Percentiles rank a stretch among this genome's conserved stretches.
Evolutionary conservation across 2,113 vertebrate genomes (phyloP).

Genomic region (Carollia perspicillata): DNA sequence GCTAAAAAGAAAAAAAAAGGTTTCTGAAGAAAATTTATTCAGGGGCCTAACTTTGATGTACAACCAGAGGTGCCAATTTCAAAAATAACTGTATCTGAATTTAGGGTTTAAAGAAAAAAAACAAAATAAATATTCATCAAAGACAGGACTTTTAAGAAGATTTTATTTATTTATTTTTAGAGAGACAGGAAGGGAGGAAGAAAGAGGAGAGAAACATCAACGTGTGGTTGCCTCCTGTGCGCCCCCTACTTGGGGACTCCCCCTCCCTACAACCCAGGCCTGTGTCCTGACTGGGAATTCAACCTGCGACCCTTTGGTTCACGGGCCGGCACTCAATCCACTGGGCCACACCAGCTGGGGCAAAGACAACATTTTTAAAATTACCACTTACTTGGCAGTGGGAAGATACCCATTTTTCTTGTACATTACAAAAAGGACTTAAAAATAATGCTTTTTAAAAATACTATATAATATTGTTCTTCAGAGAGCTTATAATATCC

Average conservation of each 20-base stretch:
- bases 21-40: slow-evolving; percentile 6
- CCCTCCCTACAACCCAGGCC: too few species aligned
- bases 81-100: background rate
- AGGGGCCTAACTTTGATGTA: background rate
- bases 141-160: background rate
- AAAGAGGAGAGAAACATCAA: too few species aligned
- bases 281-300: too few species aligned
- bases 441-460: background rate
- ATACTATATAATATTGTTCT: background rate
- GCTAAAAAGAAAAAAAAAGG: background rate
- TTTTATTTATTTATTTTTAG: too few species aligned
- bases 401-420: background rate
- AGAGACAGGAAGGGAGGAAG: too few species aligned
- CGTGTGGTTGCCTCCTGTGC: too few species aligned
- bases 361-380: background rate
- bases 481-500: background rate
- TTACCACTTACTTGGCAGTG: background rate
- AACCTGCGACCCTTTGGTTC: too few species aligned
- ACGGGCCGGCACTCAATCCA: too few species aligned
- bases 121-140: background rate
- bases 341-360: too few species aligned
- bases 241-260: too few species aligned
- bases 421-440: background rate
- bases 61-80: background rate
- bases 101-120: background rate